These are phyloP conservation scores for Eueremaeus valkanovi DNA, from an alignment of 2,888 invertebrate genomes.

Conservation along the genomic window DNA sequence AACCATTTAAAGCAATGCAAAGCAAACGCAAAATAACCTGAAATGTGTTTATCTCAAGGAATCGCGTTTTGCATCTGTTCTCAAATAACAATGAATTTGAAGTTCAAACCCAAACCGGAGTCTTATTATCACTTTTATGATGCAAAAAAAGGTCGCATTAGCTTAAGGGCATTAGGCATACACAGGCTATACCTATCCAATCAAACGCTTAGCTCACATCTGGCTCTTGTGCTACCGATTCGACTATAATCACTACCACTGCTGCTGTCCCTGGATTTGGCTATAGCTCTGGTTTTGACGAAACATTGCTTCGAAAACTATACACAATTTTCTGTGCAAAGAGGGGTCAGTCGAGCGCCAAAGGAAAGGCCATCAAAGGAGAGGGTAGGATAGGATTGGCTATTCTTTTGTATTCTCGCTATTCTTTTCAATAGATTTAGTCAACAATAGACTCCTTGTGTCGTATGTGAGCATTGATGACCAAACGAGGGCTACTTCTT, in stretches of 20 bases:
- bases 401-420: constrained; percentile 17
- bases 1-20: neutral
- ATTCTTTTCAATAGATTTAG: too few species aligned
- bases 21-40: too few species aligned
- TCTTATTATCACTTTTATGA: neutral
- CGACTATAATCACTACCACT: neutral
- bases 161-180: constrained; percentile 17
- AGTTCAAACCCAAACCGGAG: neutral
- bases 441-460: constrained; percentile 1
- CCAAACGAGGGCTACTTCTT: neutral
- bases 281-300: neutral
- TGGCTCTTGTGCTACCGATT: neutral
- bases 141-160: constrained; percentile 21
- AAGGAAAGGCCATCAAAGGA: neutral
- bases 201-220: constrained; percentile 25
- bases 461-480: neutral
- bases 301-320: neutral
- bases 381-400: too few species aligned
- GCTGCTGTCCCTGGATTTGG: neutral
- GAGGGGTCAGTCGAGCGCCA: constrained; percentile 32
- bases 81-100: constrained; percentile 27
- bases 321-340: constrained; percentile 9
- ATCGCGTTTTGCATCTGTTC: neutral
- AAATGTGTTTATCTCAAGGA: neutral
- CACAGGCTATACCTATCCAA: constrained; percentile 33